These are phyloP conservation scores for Craterocephalus amniculus DNA, from an alignment of 2,797 vertebrate species.

Conservation along the genomic window DNA sequence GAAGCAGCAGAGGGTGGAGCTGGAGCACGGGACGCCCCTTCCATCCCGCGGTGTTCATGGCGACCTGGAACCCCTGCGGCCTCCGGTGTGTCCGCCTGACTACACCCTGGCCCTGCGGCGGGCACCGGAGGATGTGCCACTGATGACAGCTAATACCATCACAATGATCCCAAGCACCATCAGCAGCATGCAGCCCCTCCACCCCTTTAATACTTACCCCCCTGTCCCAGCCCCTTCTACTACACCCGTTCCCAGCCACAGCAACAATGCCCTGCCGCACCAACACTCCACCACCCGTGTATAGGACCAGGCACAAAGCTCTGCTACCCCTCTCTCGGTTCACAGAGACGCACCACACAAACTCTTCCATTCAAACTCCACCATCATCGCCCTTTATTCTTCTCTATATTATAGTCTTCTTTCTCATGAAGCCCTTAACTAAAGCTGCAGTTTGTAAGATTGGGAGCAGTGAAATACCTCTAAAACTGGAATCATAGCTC, in stretches of 20 bases:
- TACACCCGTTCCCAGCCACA: slow-evolving; percentile 82
- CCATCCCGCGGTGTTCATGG: slow-evolving; percentile 81
- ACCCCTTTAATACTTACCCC: slow-evolving; percentile 92
- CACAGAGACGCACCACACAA: slow-evolving; percentile 68
- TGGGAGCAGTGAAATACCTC: slow-evolving; percentile 74
- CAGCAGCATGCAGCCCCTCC: slow-evolving; percentile 88
- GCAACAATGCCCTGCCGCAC: slow-evolving; percentile 94
- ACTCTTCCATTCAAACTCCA: slow-evolving; percentile 65
- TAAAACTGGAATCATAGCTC: slow-evolving; percentile 57
- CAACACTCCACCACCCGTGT: slow-evolving; percentile 95
- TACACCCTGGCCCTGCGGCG: slow-evolving; percentile 92
- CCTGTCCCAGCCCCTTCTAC: slow-evolving; percentile 81
- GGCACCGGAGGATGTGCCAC: slow-evolving; percentile 91
- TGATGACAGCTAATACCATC: slow-evolving; percentile 90
- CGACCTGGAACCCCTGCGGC: slow-evolving; percentile 86
- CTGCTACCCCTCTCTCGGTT: slow-evolving; percentile 63
- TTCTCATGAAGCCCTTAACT: slow-evolving; percentile 73
- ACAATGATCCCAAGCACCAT: slow-evolving; percentile 92
- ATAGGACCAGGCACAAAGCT: slow-evolving; percentile 84
- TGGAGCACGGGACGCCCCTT: slow-evolving; percentile 84
- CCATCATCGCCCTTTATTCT: slow-evolving; percentile 42
- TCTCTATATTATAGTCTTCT: slow-evolving; percentile 55
- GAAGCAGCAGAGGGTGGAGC: slow-evolving; percentile 87
- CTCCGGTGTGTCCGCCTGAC: slow-evolving; percentile 90
- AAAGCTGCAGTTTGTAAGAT: slow-evolving; percentile 82